Conservation (phyloP, 2,888 invertebrate species). For the Diplolepis rosae region DNA sequence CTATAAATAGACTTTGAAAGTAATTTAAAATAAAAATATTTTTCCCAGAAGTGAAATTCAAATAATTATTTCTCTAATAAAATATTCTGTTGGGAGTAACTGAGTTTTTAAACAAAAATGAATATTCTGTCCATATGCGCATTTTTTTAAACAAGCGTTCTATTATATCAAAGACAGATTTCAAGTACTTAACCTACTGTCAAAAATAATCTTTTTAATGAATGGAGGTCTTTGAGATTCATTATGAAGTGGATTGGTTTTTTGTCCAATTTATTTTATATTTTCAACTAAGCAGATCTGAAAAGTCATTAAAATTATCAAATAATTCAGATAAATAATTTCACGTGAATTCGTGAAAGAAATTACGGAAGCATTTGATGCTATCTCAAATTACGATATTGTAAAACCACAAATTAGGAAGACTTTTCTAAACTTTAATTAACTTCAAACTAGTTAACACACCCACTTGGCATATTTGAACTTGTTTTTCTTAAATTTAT, state of each 20-base stretch:
- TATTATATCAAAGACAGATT: not conserved
- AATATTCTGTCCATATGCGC: too few species aligned
- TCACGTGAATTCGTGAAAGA: not conserved
- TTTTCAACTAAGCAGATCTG: not conserved
- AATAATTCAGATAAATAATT: not conserved
- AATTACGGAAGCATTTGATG: not conserved
- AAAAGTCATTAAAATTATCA: not conserved
- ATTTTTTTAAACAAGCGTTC: too few species aligned
- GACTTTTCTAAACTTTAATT: too few species aligned
- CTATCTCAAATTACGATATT: not conserved
- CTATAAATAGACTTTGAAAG: not conserved
- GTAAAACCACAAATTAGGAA: too few species aligned
- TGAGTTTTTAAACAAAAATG: too few species aligned
- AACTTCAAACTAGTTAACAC: too few species aligned
- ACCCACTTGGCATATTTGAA: too few species aligned
- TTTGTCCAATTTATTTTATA: not conserved
- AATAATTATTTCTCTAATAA: too few species aligned
- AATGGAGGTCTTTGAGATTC: not conserved
- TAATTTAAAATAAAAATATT: not conserved
- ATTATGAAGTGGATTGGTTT: not conserved
- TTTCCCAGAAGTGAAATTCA: too few species aligned
- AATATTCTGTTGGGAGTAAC: too few species aligned
- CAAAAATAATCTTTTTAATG: not conserved
- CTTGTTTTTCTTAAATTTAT: too few species aligned
- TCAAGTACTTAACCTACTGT: not conserved